Conservation (phyloP, 2,888 invertebrate species). For the Hirtodrosophila trivittata region DNA sequence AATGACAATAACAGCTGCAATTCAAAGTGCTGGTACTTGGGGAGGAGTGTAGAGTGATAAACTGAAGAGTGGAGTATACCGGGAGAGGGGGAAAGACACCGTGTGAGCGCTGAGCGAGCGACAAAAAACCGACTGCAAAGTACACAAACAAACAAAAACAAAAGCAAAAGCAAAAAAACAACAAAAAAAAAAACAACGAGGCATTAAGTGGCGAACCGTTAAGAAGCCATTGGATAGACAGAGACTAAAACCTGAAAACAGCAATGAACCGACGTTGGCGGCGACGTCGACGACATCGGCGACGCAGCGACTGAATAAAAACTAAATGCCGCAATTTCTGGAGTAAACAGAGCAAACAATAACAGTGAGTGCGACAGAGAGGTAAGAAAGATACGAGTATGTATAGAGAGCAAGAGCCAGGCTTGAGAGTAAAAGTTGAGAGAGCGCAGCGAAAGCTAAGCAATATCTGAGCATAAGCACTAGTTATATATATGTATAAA, state of each 20-base stretch:
- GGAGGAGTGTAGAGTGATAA: background rate
- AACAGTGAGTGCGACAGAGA: slow-evolving; percentile 16
- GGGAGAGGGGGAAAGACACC: background rate
- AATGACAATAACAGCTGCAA: slow-evolving; percentile 78
- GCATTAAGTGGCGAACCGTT: slow-evolving; percentile 77
- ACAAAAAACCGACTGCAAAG: slow-evolving; percentile 29
- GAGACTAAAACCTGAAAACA: slow-evolving; percentile 61
- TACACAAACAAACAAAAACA: slow-evolving; percentile 13
- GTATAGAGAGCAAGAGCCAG: slow-evolving; percentile 23
- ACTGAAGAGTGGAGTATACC: background rate
- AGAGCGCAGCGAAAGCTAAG: slow-evolving; percentile 51
- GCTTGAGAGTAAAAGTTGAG: slow-evolving; percentile 73
- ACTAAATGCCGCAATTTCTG: slow-evolving; percentile 63
- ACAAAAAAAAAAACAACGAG: slow-evolving; percentile 30
- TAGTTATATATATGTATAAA: background rate
- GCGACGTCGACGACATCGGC: slow-evolving; percentile 5
- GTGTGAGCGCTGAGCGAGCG: slow-evolving; percentile 40
- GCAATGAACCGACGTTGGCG: slow-evolving; percentile 34
- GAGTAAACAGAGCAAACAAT: slow-evolving; percentile 70
- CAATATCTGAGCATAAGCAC: background rate
- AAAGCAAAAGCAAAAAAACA: slow-evolving; percentile 22
- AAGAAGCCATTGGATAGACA: slow-evolving; percentile 73
- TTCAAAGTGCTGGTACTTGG: slow-evolving; percentile 16
- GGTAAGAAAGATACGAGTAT: slow-evolving; percentile 17
- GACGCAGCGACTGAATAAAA: slow-evolving; percentile 18